Evolutionary conservation across 2,113 vertebrate genomes (phyloP).

Genomic region (Propithecus coquereli): DNA sequence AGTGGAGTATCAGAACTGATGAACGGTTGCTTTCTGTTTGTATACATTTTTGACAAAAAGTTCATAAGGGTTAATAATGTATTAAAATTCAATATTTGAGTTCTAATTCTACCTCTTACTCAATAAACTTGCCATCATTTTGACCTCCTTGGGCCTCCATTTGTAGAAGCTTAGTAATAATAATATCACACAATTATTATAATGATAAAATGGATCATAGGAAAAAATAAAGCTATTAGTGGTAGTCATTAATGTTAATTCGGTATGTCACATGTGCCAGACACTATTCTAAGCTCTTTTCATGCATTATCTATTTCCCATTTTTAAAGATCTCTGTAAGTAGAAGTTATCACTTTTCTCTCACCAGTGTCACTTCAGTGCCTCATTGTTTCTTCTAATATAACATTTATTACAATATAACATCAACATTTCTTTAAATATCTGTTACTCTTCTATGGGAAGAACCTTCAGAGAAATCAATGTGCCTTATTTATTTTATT

Average conservation of each 20-base stretch:
- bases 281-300: not conserved
- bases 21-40: not conserved
- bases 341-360: not conserved
- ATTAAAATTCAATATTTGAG: not conserved
- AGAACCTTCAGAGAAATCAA: not conserved
- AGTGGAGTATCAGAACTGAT: not conserved
- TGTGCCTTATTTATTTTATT: not conserved
- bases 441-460: not conserved
- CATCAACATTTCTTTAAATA: not conserved
- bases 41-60: not conserved
- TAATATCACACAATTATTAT: not conserved
- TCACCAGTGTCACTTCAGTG: not conserved
- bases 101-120: not conserved
- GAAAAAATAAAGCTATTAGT: not conserved
- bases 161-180: not conserved
- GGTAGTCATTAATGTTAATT: not conserved
- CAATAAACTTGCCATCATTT: not conserved
- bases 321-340: not conserved
- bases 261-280: not conserved
- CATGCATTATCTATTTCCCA: not conserved
- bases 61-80: not conserved
- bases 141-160: not conserved
- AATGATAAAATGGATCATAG: not conserved
- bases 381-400: not conserved
- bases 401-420: not conserved